Evolutionary conservation across 2,888 invertebrate species (phyloP).

Genomic region (Pseudococcus longispinus): DNA sequence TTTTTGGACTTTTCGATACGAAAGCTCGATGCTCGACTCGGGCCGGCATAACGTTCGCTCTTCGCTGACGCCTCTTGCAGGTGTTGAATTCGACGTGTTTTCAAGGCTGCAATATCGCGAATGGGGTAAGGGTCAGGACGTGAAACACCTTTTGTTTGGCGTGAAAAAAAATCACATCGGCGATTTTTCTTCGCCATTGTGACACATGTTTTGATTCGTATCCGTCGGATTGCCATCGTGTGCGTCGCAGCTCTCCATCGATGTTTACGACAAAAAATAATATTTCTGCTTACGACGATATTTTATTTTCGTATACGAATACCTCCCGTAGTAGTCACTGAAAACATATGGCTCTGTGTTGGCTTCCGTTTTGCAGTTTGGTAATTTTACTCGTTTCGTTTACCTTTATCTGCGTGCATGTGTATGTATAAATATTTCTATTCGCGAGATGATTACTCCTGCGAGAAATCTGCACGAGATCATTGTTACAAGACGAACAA

Average conservation of each 20-base stretch:
- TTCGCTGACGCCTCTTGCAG: background rate
- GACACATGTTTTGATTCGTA: background rate
- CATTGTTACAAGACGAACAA: background rate
- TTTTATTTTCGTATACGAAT: slow-evolving; percentile 25
- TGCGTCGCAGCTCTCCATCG: background rate
- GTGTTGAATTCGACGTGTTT: background rate
- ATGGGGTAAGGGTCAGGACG: background rate
- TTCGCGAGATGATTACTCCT: background rate
- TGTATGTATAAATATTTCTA: background rate
- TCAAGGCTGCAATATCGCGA: background rate
- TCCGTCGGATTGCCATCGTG: background rate
- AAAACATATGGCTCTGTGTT: background rate
- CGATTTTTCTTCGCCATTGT: background rate
- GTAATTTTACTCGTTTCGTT: background rate
- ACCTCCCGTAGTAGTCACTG: background rate
- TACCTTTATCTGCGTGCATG: background rate
- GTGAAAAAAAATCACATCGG: background rate
- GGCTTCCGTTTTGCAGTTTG: background rate
- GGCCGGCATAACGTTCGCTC: background rate
- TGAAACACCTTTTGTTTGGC: background rate
- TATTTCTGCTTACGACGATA: background rate
- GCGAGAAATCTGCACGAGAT: background rate
- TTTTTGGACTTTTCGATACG: slow-evolving; percentile 33
- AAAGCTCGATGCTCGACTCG: background rate
- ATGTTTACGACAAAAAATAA: background rate